Evolutionary conservation across 1,140 invertebrate genomes (phyloP), one percentile per base, ranked within the genome.

Genomic region (Anagrus nilaparvatae): DNA sequence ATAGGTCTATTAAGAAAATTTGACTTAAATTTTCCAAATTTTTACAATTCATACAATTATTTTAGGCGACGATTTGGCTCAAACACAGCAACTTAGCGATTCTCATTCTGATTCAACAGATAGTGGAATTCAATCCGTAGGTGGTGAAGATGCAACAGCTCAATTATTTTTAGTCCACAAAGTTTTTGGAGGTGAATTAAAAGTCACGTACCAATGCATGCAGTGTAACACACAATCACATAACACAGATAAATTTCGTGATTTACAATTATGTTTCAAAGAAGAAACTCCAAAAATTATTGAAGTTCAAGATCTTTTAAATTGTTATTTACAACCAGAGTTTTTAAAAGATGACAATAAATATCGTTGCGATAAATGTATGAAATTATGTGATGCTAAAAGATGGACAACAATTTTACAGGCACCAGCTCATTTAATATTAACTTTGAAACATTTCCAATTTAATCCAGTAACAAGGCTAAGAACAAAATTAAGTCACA

Each of bases 361-460:
- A 50, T 91, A 90, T 58, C 73, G 77, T 44, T 92, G 87, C 67
- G 78, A 79, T 46, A 76, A 76, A 19, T 92, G 87, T 59, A 72
- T 72, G 8, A 73, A 71, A 10, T 65, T 88, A 2, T 80, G 80
- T 20, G 84, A 90, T 53, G 87, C 83, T 0, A 78, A 83, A 51
- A 72, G 84, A 14, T 75, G 75, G 3, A 81, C 87, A 1, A 71
- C 75, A 20, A 76, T 90, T 12, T 71, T 81, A 0, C 73, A 80
- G 24, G 70, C 79, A 1, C 87, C 87, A 0, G 73, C 75, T 8
- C 81, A 85, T 61, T 69, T 92, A 3, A 81, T 89, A 40, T 60
- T 90, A 1, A 86, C 85, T 2, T 59, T 91, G 10, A 83, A 89
- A 51, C 78, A 87, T 46, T 90, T 91, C 54, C n/a, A n/a, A n/a